Conservation (phyloP, 2,113 vertebrate species). For the Syngnathoides biaculeatus region DNA sequence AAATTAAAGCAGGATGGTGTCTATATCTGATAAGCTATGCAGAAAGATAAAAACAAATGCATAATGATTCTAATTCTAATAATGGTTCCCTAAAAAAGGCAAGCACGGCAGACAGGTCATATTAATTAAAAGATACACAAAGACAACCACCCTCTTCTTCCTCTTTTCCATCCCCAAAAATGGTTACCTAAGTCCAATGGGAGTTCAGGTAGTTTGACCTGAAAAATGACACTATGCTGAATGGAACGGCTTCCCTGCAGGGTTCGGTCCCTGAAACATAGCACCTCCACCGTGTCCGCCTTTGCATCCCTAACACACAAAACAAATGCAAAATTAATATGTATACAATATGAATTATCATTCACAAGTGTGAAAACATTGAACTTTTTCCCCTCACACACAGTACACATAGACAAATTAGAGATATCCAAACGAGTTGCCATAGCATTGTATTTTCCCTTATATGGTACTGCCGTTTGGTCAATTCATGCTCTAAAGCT, state of each 20-base stretch:
- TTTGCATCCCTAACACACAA: constrained; percentile 74
- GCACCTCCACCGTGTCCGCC: constrained; percentile 80
- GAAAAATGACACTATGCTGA: constrained; percentile 86
- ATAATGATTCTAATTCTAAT: neutral
- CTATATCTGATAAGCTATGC: neutral
- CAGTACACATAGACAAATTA: neutral
- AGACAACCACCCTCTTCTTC: neutral
- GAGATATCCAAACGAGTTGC: constrained; percentile 1
- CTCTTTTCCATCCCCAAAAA: neutral
- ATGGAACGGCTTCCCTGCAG: constrained; percentile 85
- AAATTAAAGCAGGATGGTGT: too few relatives aligned
- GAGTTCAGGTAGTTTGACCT: constrained; percentile 82
- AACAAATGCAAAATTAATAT: constrained; percentile 1
- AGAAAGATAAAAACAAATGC: neutral
- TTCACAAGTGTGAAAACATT: too few relatives aligned
- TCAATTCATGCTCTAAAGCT: too few relatives aligned
- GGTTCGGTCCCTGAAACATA: constrained; percentile 92
- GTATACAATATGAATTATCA: neutral
- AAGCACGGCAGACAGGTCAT: neutral
- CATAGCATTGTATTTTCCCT: constrained; percentile 14
- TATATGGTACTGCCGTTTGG: constrained; percentile 16
- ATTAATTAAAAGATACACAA: neutral
- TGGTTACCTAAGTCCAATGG: constrained; percentile 76
- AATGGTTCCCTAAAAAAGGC: neutral
- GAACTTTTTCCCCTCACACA: neutral